Evolutionary conservation across 2,888 invertebrate species (phyloP).

Genomic region (Drosophila hamatofila): DNA sequence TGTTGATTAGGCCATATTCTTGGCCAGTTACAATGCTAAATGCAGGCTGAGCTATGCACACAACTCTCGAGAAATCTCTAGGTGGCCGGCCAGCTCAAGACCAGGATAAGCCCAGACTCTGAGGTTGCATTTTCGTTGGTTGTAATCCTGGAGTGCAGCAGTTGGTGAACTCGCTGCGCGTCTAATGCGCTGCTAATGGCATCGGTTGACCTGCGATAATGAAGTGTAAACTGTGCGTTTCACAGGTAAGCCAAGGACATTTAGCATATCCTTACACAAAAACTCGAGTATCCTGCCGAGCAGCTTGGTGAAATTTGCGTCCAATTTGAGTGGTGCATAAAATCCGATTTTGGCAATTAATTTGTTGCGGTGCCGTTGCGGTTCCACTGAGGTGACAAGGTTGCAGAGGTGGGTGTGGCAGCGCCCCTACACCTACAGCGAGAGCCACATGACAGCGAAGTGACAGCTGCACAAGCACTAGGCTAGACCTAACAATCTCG

Average conservation of each 20-base stretch:
- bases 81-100: background rate
- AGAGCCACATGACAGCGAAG: constrained; percentile 9
- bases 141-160: constrained; percentile 7
- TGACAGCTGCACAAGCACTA: constrained; percentile 28
- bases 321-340: constrained; percentile 49
- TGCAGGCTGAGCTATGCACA: constrained; percentile 14
- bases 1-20: background rate
- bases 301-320: constrained; percentile 27
- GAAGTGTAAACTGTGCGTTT: constrained; percentile 70
- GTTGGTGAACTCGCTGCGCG: constrained; percentile 40
- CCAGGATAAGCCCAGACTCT: constrained; percentile 15
- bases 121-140: constrained; percentile 19
- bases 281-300: constrained; percentile 44
- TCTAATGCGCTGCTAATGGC: constrained; percentile 75
- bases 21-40: constrained; percentile 19
- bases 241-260: constrained; percentile 57
- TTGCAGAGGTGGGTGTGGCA: constrained; percentile 22
- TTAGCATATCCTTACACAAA: constrained; percentile 15
- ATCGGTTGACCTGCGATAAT: constrained; percentile 78
- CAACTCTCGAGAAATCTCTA: constrained; percentile 13
- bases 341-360: constrained; percentile 53
- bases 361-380: constrained; percentile 71
- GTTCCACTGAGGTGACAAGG: constrained; percentile 41
- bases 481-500: constrained; percentile 30
- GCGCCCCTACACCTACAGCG: background rate